Evolutionary conservation across 2,797 vertebrate genomes (phyloP), one percentile per base, ranked within the genome.

Genomic region (Scomberomorus guttatus): DNA sequence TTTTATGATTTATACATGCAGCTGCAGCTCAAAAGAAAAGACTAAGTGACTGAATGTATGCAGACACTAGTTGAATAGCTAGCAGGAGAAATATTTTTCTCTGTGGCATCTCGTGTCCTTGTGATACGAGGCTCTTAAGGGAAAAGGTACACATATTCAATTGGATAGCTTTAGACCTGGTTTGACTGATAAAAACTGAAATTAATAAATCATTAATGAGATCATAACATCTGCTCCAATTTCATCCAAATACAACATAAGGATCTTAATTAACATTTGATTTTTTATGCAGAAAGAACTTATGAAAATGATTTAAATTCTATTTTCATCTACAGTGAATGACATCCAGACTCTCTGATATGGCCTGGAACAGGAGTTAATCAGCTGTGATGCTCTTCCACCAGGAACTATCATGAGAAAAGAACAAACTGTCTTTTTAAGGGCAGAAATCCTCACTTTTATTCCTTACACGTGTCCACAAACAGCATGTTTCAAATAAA

Each of bases 1-100:
- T 82, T 86, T 48, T 79, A 75, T 87, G 71, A 88, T 89, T 89
- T 86, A 86, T 82, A 81, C 72, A 72, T 87, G 80, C 75, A 80
- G 78, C 77, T 80, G 67, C 62, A 82, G 85, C 89, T 90, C 68
- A 84, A 66, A 73, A 32, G 34, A 52, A 80, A 81, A 85, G 79
- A 75, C 82, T 79, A 80, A 75, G 65, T 80, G 73, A 84, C 83
- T 80, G 56, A 72, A 39, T 22, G n/a, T 56, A 66, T 66, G 56
- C 67, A 76, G 70, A 78, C 70, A 87, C 25, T 50, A 56, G 89
- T 81, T 81, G 70, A 86, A 85, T 72, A 72, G 50, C 54, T 69
- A 46, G 66, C 10, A 42, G 60, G 63, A 22, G 22, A 62, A 69
- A 75, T 76, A 64, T 70, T 68, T 80, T 59, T 57, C 46, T 82